Conservation (phyloP, 2,888 invertebrate genomes). For the Harpagoxenus sublaevis region DNA sequence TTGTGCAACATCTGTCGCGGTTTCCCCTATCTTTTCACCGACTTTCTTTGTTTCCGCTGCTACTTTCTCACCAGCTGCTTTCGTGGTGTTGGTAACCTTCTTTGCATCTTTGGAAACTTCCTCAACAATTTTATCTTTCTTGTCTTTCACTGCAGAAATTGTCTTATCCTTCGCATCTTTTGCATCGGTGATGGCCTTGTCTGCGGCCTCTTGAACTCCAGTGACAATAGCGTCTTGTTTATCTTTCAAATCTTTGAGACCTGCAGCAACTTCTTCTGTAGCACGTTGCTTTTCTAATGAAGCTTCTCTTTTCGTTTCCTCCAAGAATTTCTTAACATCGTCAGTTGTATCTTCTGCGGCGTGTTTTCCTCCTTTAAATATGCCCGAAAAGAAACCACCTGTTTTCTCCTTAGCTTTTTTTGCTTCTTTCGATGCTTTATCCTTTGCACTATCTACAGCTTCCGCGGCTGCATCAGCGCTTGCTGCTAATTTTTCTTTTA, state of each 20-base stretch:
- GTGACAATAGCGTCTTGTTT: slow-evolving; percentile 58
- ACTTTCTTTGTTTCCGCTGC: slow-evolving; percentile 74
- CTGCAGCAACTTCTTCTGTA: slow-evolving; percentile 72
- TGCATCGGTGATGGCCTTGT: slow-evolving; percentile 51
- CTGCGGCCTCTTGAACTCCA: background rate
- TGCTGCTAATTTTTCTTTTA: slow-evolving; percentile 13
- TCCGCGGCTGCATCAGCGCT: background rate
- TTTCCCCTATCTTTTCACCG: slow-evolving; percentile 71
- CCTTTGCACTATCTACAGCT: background rate
- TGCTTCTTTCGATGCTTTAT: background rate
- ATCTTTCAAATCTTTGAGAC: slow-evolving; percentile 73
- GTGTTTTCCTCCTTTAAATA: slow-evolving; percentile 68
- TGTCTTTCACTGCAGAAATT: background rate
- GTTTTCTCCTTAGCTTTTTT: slow-evolving; percentile 43
- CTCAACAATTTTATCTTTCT: background rate
- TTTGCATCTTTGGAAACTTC: background rate
- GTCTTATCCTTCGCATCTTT: slow-evolving; percentile 34
- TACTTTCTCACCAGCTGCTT: background rate
- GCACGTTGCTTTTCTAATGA: slow-evolving; percentile 62
- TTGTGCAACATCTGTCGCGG: slow-evolving; percentile 82
- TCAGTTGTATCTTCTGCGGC: slow-evolving; percentile 66
- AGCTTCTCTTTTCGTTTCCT: slow-evolving; percentile 27
- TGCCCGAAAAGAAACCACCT: slow-evolving; percentile 63
- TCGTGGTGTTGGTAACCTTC: background rate
- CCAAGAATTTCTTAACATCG: slow-evolving; percentile 83